A percentile compares a stretch with the other conserved stretches of the same genome.
Evolutionary conservation across 2,113 vertebrate genomes (phyloP).

Genomic region (Salvelinus fontinalis): DNA sequence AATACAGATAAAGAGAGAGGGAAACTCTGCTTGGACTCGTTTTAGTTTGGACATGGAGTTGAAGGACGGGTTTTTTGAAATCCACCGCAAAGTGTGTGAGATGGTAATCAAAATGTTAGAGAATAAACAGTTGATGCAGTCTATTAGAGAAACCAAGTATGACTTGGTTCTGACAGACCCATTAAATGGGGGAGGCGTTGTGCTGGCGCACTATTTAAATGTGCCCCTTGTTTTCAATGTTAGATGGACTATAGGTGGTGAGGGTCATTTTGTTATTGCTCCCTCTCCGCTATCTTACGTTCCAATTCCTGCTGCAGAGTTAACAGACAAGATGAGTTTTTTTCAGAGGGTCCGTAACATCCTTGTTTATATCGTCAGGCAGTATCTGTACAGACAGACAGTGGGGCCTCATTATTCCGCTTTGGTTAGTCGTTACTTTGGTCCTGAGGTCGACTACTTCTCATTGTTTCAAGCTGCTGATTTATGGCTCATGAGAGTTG

Average conservation of each 20-base stretch:
- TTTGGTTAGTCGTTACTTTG: constrained; percentile 54
- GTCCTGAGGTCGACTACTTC: constrained; percentile 47
- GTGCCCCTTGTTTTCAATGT: constrained; percentile 67
- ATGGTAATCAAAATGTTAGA: constrained; percentile 58
- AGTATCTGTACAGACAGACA: background rate
- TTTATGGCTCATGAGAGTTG: constrained; percentile 73
- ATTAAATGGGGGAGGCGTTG: constrained; percentile 39
- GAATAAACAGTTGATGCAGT: constrained; percentile 51
- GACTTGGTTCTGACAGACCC: constrained; percentile 66
- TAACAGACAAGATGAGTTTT: constrained; percentile 69
- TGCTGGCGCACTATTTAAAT: constrained; percentile 64
- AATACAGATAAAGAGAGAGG: constrained; percentile 50
- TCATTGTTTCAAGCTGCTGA: constrained; percentile 64
- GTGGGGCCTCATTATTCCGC: background rate
- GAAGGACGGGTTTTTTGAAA: constrained; percentile 21
- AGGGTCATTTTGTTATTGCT: constrained; percentile 62
- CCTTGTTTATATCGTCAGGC: background rate
- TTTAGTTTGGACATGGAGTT: constrained; percentile 56
- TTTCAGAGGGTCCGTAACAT: constrained; percentile 35
- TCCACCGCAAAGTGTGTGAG: constrained; percentile 54
- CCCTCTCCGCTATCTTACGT: constrained; percentile 70
- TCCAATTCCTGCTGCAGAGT: constrained; percentile 54
- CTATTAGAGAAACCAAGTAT: constrained; percentile 52
- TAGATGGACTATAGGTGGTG: constrained; percentile 60
- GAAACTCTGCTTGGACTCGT: constrained; percentile 37